Evolutionary conservation across 2,797 vertebrate species (phyloP), one percentile per base, ranked within the genome.

Genomic region (Cheirogaleus major): DNA sequence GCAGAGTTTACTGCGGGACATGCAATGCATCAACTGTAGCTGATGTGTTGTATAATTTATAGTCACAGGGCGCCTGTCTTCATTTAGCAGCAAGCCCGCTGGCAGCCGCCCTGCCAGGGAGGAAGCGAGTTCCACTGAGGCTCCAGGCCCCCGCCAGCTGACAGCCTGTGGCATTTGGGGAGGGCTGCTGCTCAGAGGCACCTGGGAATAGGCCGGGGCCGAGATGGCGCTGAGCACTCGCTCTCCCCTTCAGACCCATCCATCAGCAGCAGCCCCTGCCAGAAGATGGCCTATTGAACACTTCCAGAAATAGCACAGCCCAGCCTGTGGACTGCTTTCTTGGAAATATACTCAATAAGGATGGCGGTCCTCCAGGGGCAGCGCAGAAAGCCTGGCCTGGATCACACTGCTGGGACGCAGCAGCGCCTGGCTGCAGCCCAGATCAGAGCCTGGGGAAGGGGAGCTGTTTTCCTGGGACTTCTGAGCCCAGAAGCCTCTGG

Each of bases 251-350:
- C 98, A 95, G 98, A 98, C 98, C 98, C 98, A 96, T 98, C 98
- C 98, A 95, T 98, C 98, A 98, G 98, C 98, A 97, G 98, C 93
- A 82, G 96, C 97, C 98, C 98, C 98, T 98, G 99, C 98, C 98
- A 99, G 98, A 98, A 98, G 98, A 99, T 99, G 99, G 98, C 98
- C 99, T 99, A 99, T 99, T 99, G 99, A 99, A 99, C 98, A 99
- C 99, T 99, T 99, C 99, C 98, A 99, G 98, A 99, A 99, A 99
- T 98, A 98, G 98, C 98, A 94, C 97, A 98, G 98, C 98, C 98
- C 99, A 99, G 98, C 98, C 98, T 98, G 98, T 99, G 98, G 98
- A 99, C 98, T 98, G 99, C 98, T 99, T 99, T 99, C 99, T 99
- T 99, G 99, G 99, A 99, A 99, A 99, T 98, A 98, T 98, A 98